A percentile compares a stretch with the other conserved stretches of the same genome.
Evolutionary conservation across 53 echinoderm and acorn worm species (phyloP).

Genomic region (Antedon mediterranea): DNA sequence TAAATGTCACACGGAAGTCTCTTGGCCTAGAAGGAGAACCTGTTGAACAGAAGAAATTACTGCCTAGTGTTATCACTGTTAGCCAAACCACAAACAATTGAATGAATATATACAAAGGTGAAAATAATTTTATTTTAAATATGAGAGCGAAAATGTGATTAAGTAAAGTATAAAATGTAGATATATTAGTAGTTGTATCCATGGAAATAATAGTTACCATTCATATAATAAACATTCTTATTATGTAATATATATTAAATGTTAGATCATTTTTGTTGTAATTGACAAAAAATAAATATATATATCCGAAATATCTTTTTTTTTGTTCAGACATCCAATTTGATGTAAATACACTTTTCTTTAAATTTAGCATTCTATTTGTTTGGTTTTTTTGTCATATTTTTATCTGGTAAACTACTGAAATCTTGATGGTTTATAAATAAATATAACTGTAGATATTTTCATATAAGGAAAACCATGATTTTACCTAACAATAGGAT

Average conservation of each 20-base stretch:
- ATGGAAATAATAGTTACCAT: not conserved
- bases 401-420: too few species aligned
- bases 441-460: too few species aligned
- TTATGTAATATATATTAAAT: not conserved
- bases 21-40: slow-evolving; percentile 8
- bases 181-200: not conserved
- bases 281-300: not conserved
- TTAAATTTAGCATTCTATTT: too few species aligned
- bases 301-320: not conserved
- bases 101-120: not conserved
- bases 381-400: too few species aligned
- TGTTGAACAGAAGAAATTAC: slow-evolving; percentile 28
- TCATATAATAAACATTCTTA: not conserved
- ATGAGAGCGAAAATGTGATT: not conserved
- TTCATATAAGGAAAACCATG: too few species aligned
- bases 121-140: not conserved
- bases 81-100: slow-evolving; percentile 13
- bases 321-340: too few species aligned
- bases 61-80: slow-evolving; percentile 43
- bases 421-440: too few species aligned
- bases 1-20: slow-evolving; percentile 6
- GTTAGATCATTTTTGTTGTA: not conserved
- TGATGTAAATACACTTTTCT: too few species aligned
- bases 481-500: too few species aligned
- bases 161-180: not conserved